These are phyloP conservation scores for Pygathrix nemaeus DNA, from an alignment of 2,113 vertebrate species.

Conservation along the genomic window DNA sequence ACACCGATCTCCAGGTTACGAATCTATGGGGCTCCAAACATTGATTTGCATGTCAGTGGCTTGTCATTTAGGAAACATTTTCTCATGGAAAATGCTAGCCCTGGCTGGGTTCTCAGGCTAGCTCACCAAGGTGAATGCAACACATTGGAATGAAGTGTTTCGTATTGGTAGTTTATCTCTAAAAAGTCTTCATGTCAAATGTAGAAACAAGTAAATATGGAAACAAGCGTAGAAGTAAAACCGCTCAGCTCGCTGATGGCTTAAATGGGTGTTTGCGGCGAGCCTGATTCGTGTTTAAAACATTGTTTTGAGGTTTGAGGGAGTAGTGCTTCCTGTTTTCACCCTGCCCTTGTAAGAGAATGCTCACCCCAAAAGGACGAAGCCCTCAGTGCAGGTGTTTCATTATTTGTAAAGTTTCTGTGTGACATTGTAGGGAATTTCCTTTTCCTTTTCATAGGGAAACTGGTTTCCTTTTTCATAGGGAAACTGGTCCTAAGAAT, in stretches of 20 bases:
- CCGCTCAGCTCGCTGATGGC: rapidly evolving
- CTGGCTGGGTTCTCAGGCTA: neutral
- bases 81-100: neutral
- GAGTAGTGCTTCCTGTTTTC: neutral
- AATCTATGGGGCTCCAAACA: neutral
- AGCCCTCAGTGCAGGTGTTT: rapidly evolving
- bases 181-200: neutral
- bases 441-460: neutral
- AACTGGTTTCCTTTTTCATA: neutral
- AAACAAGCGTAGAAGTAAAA: neutral
- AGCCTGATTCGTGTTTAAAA: neutral
- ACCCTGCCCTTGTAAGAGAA: neutral
- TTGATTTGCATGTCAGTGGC: neutral
- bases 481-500: neutral
- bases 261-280: neutral
- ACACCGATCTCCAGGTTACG: neutral
- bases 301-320: neutral
- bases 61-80: neutral
- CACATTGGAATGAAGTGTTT: neutral
- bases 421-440: neutral
- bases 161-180: neutral
- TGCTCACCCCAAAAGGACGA: neutral
- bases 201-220: neutral
- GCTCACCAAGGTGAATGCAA: neutral
- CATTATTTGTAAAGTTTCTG: neutral